phyloP scores from a whole-genome alignment of 1,140 invertebrate genomes.

The Mylabris phalerata region DNA sequence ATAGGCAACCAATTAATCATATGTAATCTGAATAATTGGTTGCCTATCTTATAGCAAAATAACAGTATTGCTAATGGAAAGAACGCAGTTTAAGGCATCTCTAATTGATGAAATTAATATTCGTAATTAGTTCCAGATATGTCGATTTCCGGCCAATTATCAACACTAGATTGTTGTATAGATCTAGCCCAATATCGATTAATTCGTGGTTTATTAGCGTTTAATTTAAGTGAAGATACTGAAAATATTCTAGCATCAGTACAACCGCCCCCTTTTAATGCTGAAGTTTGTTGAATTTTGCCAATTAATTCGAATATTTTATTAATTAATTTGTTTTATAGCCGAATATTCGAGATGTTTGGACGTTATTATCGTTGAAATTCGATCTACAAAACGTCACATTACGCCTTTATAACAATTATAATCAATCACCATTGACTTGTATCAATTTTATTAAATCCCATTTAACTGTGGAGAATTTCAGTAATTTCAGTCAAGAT shows the following conservation, averaged over 20 bases:
- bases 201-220: conserved; percentile 77
- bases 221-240: conserved; percentile 88
- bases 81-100: no score
- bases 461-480: conserved; percentile 71
- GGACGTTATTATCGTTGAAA: conserved; percentile 71
- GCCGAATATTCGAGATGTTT: conserved; percentile 45
- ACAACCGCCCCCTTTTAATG: conserved; percentile 18
- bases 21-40: no score
- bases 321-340: conserved; percentile 18
- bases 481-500: conserved; percentile 83
- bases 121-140: conserved; percentile 69
- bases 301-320: no score
- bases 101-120: conserved; percentile 5
- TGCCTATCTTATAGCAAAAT: no score
- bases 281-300: conserved; percentile 10
- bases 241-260: conserved; percentile 54
- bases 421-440: conserved; percentile 61
- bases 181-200: conserved; percentile 83
- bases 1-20: no score
- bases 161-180: conserved; percentile 76
- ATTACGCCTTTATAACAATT: conserved; percentile 58
- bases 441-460: conserved; percentile 91
- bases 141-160: conserved; percentile 75
- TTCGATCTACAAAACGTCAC: conserved; percentile 86
- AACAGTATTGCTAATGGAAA: no score